Percentiles rank a stretch among this genome's conserved stretches.
Conservation (phyloP, 35 echinoderm and acorn worm species). For the Apostichopus parvimensis region DNA sequence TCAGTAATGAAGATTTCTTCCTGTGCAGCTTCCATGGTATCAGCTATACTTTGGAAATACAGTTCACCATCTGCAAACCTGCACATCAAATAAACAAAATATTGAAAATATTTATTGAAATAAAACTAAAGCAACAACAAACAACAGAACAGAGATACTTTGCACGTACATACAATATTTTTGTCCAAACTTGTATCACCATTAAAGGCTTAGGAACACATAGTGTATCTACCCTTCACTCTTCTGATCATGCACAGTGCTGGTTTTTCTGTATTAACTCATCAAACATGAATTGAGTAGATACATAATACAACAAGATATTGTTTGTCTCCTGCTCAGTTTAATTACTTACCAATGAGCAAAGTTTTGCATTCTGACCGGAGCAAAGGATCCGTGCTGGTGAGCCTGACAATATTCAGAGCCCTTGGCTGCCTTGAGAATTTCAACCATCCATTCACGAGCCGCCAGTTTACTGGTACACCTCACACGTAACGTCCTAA, state of each 20-base stretch:
- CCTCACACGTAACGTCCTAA: constrained; percentile 70
- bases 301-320: too few relatives aligned
- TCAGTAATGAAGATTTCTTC: constrained; percentile 99
- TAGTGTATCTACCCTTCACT: too few relatives aligned
- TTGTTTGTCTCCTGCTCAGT: not conserved
- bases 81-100: not conserved
- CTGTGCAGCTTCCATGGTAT: constrained; percentile 83
- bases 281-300: too few relatives aligned
- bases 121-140: too few relatives aligned
- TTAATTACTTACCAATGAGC: constrained; percentile 78
- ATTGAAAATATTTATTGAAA: too few relatives aligned
- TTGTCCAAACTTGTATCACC: too few relatives aligned
- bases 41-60: constrained; percentile 87
- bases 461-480: constrained; percentile 66
- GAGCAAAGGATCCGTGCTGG: constrained; percentile 79
- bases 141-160: too few relatives aligned
- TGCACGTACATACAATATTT: too few relatives aligned
- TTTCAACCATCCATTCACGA: constrained; percentile 84
- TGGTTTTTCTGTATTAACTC: too few relatives aligned
- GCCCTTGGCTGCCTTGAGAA: constrained; percentile 40
- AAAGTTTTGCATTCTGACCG: constrained; percentile 59
- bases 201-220: too few relatives aligned
- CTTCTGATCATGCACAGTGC: too few relatives aligned
- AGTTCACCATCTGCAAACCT: constrained; percentile 96
- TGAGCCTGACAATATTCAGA: constrained; percentile 75